Evolutionary conservation across 2,797 vertebrate genomes (phyloP).

Genomic region (Pteropus rufus): DNA sequence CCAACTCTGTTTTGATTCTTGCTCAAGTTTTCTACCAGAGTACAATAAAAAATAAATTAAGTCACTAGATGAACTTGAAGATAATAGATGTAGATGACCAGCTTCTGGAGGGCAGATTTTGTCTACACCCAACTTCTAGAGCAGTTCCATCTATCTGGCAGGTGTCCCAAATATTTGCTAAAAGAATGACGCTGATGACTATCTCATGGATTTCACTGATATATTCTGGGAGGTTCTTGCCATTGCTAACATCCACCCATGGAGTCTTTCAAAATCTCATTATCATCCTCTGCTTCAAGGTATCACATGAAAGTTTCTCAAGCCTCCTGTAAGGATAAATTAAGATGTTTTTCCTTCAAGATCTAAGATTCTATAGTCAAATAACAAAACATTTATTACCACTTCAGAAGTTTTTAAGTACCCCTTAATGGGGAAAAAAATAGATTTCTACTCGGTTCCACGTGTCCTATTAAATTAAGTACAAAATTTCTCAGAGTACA

Average conservation of each 20-base stretch:
- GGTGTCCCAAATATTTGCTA: not conserved
- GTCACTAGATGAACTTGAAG: not conserved
- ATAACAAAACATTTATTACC: conserved; percentile 3
- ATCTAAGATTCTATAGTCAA: not conserved
- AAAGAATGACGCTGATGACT: not conserved
- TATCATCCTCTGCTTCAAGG: not conserved
- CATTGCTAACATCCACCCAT: not conserved
- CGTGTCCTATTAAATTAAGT: not conserved
- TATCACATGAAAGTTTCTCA: not conserved
- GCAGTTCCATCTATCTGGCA: not conserved
- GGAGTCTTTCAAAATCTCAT: not conserved
- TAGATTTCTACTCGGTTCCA: not conserved
- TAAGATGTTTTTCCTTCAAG: not conserved
- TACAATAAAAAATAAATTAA: not conserved
- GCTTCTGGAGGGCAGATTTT: not conserved
- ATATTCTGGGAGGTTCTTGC: not conserved
- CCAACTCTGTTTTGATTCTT: not conserved
- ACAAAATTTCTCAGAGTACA: conserved; percentile 24
- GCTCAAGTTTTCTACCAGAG: not conserved
- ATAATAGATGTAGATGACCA: not conserved
- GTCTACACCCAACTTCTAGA: not conserved
- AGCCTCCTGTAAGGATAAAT: not conserved
- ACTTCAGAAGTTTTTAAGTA: conserved; percentile 22
- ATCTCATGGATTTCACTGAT: not conserved
- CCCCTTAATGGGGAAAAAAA: not conserved